These are phyloP conservation scores for Holcopasites calliopsidis DNA, from an alignment of 1,140 invertebrate genomes.

Conservation along the genomic window DNA sequence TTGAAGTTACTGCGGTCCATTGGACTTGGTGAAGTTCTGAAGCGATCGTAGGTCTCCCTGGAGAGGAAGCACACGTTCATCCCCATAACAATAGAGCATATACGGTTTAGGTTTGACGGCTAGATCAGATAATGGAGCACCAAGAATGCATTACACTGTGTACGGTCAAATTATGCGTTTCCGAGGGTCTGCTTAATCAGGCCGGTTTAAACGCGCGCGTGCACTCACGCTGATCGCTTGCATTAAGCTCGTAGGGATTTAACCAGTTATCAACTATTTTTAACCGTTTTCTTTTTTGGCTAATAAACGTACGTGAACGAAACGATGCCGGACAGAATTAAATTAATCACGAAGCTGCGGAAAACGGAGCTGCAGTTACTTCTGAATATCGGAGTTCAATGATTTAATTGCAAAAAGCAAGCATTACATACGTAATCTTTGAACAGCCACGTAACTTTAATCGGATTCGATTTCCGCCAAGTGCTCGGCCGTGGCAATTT, in stretches of 20 bases:
- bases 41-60: constrained; percentile 19
- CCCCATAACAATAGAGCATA: constrained; percentile 29
- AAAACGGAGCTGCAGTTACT: too few relatives aligned
- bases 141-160: constrained; percentile 46
- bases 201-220: not conserved
- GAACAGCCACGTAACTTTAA: not conserved
- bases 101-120: constrained; percentile 13
- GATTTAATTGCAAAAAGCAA: too few relatives aligned
- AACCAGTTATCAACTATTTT: not conserved
- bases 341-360: too few relatives aligned
- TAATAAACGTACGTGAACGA: too few relatives aligned
- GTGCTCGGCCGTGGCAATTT: not conserved
- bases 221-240: not conserved
- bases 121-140: constrained; percentile 37
- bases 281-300: too few relatives aligned
- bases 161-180: constrained; percentile 36
- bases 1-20: not conserved
- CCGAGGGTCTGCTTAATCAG: not conserved
- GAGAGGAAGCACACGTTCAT: constrained; percentile 8
- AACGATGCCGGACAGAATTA: too few relatives aligned
- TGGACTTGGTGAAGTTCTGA: constrained; percentile 7
- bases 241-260: not conserved
- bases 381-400: too few relatives aligned
- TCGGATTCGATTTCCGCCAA: not conserved
- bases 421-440: constrained; percentile 2